Conservation (phyloP, 2,113 vertebrate species). For the Brienomyrus brachyistius region DNA sequence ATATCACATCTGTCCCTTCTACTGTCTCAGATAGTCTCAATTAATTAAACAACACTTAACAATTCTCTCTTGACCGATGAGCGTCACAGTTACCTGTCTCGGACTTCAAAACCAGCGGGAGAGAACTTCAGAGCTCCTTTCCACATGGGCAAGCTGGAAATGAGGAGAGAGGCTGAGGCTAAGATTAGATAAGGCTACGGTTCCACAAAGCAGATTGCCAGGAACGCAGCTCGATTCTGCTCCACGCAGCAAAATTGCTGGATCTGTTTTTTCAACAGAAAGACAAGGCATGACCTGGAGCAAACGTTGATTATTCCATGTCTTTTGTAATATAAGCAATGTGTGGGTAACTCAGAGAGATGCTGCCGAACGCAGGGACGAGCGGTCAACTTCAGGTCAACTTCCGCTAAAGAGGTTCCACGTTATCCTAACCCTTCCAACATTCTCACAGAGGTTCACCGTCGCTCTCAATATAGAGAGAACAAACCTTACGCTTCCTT, state of each 20-base stretch:
- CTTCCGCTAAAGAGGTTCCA: background rate
- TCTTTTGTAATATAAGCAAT: background rate
- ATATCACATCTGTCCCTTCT: background rate
- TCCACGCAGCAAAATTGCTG: background rate
- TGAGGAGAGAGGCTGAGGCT: no score
- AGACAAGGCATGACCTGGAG: background rate
- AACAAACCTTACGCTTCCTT: background rate
- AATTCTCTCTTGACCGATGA: background rate
- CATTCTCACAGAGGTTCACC: background rate
- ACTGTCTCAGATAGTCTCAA: background rate
- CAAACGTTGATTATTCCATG: background rate
- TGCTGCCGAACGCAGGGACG: background rate
- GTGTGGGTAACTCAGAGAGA: background rate
- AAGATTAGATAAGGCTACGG: background rate
- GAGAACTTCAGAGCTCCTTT: background rate
- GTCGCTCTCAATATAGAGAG: background rate
- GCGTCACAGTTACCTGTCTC: background rate
- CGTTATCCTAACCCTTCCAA: background rate
- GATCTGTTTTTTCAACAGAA: background rate
- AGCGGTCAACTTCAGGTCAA: background rate
- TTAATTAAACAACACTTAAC: background rate
- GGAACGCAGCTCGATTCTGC: background rate
- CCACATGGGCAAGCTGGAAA: background rate
- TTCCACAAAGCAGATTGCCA: background rate
- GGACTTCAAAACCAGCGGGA: background rate